phyloP scores from a whole-genome alignment of 1,140 invertebrate genomes.

The Ladona fulva region DNA sequence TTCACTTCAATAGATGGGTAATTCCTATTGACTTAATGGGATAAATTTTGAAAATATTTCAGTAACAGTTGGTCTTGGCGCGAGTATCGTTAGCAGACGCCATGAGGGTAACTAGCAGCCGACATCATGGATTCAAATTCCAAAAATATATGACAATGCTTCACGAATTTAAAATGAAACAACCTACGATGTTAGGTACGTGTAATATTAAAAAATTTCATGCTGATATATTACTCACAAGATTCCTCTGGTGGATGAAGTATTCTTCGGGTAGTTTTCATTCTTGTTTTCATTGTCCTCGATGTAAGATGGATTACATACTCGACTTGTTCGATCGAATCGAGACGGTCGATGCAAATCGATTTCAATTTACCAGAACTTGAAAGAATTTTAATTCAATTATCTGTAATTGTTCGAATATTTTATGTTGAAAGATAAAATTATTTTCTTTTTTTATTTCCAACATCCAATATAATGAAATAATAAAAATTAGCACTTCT shows the following conservation, averaged over 20 bases:
- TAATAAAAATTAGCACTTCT: too few relatives aligned
- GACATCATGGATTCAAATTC: slow-evolving; percentile 10
- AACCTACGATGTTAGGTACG: too few relatives aligned
- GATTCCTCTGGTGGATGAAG: not conserved
- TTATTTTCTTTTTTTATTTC: not conserved
- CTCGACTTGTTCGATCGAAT: not conserved
- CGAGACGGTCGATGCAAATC: slow-evolving; percentile 2
- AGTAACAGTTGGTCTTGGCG: slow-evolving; percentile 15
- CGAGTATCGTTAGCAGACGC: slow-evolving; percentile 15
- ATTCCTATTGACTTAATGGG: not conserved
- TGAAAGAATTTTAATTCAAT: not conserved
- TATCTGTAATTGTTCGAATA: not conserved
- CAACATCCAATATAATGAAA: too few relatives aligned
- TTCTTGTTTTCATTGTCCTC: slow-evolving; percentile 9
- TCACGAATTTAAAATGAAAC: too few relatives aligned
- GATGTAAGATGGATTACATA: not conserved
- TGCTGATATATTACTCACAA: not conserved
- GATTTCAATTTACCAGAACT: not conserved
- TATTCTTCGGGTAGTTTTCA: not conserved
- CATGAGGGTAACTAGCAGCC: slow-evolving; percentile 12
- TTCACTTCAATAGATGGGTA: not conserved
- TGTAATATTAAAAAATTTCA: too few relatives aligned
- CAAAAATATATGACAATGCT: too few relatives aligned
- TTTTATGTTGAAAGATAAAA: not conserved
- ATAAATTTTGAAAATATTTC: not conserved